These are phyloP conservation scores for Origma solitaria DNA, from an alignment of 2,113 vertebrate genomes.

Conservation along the genomic window DNA sequence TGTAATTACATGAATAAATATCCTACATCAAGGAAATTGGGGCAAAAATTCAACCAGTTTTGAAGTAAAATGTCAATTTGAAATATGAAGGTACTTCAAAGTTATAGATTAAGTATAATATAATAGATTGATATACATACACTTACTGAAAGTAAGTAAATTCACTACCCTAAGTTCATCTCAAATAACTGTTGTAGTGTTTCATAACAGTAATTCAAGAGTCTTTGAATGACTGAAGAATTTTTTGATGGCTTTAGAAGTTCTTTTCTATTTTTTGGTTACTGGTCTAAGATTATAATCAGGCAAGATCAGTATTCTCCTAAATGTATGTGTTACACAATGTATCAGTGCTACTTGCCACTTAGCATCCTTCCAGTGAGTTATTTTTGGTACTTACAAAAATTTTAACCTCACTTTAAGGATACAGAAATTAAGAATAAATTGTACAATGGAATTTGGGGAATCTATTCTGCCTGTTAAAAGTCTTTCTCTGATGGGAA, in stretches of 20 bases:
- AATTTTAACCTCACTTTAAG: background rate
- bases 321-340: rapidly evolving
- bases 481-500: background rate
- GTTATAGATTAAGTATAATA: background rate
- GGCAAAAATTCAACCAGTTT: background rate
- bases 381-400: background rate
- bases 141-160: background rate
- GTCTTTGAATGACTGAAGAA: background rate
- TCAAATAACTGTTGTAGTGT: background rate
- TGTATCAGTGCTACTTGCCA: background rate
- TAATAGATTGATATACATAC: background rate
- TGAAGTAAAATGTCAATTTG: background rate
- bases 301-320: background rate
- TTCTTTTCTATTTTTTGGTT: background rate
- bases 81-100: background rate
- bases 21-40: background rate
- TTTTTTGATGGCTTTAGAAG: background rate
- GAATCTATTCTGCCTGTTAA: background rate
- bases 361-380: background rate
- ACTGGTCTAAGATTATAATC: background rate
- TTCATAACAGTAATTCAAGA: background rate
- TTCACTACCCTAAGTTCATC: background rate
- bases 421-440: background rate
- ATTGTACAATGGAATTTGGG: background rate
- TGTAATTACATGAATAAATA: background rate